Conservation (phyloP, 2,797 vertebrate species). For the Pristis pectinata region DNA sequence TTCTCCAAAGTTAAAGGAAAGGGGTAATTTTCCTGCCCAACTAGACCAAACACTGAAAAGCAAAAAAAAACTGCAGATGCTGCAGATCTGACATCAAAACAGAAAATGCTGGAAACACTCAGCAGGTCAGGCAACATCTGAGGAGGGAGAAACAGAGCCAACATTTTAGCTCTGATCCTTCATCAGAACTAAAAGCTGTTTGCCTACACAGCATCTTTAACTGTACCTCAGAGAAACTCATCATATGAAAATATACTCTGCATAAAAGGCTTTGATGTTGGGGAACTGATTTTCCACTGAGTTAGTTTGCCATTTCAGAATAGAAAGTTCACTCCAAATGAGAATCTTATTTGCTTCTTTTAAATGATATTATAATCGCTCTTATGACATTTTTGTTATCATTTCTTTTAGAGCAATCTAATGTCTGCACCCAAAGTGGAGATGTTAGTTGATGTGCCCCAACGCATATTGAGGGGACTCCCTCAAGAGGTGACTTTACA, state of each 20-base stretch:
- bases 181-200: background rate
- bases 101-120: no score
- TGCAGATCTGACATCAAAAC: no score
- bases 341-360: slow-evolving; percentile 33
- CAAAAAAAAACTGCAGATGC: no score
- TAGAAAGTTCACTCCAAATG: background rate
- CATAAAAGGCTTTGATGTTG: no score
- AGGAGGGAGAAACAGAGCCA: no score
- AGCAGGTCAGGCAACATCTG: no score
- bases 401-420: slow-evolving; percentile 49
- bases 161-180: no score
- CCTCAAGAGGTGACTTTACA: slow-evolving; percentile 74
- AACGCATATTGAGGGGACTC: slow-evolving; percentile 72
- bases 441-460: slow-evolving; percentile 71
- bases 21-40: background rate
- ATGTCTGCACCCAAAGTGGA: slow-evolving; percentile 57
- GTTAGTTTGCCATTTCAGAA: background rate
- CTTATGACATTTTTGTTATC: slow-evolving; percentile 37
- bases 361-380: background rate
- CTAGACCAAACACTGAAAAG: no score
- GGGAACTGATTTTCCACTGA: background rate
- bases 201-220: background rate
- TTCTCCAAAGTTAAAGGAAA: background rate
- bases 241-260: background rate
- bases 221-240: background rate